Evolutionary conservation across 2,888 invertebrate genomes (phyloP).

Genomic region (Theretra japonica): DNA sequence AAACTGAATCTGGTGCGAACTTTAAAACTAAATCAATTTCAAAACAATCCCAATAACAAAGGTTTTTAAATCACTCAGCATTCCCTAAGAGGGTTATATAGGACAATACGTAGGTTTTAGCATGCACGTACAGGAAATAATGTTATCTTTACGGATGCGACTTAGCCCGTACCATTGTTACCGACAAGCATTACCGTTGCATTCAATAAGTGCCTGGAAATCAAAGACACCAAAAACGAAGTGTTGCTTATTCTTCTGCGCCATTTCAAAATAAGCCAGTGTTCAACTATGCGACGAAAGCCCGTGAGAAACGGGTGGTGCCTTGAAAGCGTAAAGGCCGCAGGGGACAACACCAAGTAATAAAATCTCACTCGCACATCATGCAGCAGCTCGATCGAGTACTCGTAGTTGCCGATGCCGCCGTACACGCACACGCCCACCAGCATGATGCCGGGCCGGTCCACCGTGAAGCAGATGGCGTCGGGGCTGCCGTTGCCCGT

Average conservation of each 20-base stretch:
- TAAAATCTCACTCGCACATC: constrained; percentile 70
- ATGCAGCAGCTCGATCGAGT: constrained; percentile 94
- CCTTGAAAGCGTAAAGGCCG: constrained; percentile 6
- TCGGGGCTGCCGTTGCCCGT: constrained; percentile 98
- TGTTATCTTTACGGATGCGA: background rate
- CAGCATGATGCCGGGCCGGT: constrained; percentile 94
- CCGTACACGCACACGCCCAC: constrained; percentile 96
- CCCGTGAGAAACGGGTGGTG: background rate
- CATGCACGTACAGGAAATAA: background rate
- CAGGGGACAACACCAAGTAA: constrained; percentile 22
- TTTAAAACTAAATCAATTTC: too few relatives aligned
- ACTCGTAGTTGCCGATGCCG: constrained; percentile 95
- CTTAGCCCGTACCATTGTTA: background rate
- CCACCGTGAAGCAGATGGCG: constrained; percentile 97
- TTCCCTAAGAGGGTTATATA: too few relatives aligned
- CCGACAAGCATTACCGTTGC: background rate
- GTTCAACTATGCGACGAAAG: constrained; percentile 10
- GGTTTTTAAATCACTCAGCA: too few relatives aligned
- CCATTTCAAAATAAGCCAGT: constrained; percentile 1
- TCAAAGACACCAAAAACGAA: background rate
- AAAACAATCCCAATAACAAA: too few relatives aligned
- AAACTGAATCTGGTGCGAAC: too few relatives aligned
- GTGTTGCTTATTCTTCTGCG: background rate
- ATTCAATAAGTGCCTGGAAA: background rate
- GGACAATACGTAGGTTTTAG: background rate